Percentiles rank a stretch among this genome's conserved stretches.
Conservation (phyloP, 2,113 vertebrate genomes). For the Peromyscus leucopus region DNA sequence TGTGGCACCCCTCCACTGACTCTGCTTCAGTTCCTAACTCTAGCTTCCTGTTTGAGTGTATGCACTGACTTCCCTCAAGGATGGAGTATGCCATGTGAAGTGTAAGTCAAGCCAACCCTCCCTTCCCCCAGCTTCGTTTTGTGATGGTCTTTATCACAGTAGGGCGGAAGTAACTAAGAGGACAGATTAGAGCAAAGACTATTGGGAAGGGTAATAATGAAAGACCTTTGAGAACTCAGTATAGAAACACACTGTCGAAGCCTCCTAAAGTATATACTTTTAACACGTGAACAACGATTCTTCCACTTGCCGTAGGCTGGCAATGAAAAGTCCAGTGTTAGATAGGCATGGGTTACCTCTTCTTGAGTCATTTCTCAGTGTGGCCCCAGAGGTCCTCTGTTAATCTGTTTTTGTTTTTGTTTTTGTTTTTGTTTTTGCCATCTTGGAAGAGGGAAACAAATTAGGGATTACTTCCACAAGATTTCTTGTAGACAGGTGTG, state of each 20-base stretch:
- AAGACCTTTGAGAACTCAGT: neutral
- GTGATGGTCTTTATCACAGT: neutral
- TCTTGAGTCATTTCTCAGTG: neutral
- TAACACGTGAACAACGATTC: neutral
- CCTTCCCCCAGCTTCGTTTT: neutral
- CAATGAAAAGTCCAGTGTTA: neutral
- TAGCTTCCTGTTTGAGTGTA: neutral
- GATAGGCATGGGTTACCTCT: no score
- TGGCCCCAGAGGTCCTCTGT: neutral
- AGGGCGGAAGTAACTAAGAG: neutral
- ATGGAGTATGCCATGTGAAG: neutral
- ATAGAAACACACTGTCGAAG: neutral
- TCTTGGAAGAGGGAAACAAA: neutral
- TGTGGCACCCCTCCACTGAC: no score
- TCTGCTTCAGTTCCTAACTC: neutral
- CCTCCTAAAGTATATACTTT: neutral
- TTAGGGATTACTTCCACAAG: neutral
- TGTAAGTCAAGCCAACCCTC: no score
- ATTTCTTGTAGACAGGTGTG: neutral
- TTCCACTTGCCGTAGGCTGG: neutral
- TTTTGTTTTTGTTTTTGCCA: neutral
- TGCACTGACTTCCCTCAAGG: neutral
- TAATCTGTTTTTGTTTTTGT: neutral
- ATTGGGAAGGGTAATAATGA: no score
- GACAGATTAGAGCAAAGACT: neutral